These are phyloP conservation scores for Podargus strigoides DNA, from an alignment of 2,797 vertebrate genomes.

Conservation along the genomic window DNA sequence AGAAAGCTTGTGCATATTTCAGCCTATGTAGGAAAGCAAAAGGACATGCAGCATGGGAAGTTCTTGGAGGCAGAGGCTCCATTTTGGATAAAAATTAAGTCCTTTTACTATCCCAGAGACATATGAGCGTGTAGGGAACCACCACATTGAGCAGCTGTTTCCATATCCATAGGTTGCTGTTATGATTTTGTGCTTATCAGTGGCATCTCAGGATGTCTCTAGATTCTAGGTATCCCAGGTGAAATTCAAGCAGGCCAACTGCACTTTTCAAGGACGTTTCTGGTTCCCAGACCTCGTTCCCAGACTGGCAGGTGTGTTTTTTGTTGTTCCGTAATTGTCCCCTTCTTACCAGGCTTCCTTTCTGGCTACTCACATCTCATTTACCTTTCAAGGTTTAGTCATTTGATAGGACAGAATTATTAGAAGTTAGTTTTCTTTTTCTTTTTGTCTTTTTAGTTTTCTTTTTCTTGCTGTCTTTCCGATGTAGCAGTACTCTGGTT, in stretches of 20 bases:
- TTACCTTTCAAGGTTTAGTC: neutral
- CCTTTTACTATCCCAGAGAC: neutral
- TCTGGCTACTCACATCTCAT: neutral
- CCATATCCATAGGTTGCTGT: neutral
- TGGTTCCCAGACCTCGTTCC: neutral
- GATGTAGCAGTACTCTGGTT: neutral
- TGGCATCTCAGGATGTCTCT: neutral
- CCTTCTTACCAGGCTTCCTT: neutral
- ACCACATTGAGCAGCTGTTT: neutral
- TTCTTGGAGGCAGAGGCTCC: neutral
- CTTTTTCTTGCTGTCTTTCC: too few relatives aligned
- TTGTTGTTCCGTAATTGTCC: neutral
- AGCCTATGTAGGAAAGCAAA: neutral
- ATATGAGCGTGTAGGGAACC: neutral
- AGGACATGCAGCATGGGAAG: neutral
- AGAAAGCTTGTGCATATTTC: neutral
- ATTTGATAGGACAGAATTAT: neutral
- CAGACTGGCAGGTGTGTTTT: neutral
- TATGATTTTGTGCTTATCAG: neutral
- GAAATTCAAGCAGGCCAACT: neutral
- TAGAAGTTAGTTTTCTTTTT: neutral
- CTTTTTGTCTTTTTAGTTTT: too few relatives aligned
- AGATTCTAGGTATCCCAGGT: neutral
- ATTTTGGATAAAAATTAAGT: neutral
- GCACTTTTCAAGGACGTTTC: neutral